These are phyloP conservation scores for Ischnus inquisitorius DNA, from an alignment of 2,888 invertebrate genomes.

Conservation along the genomic window DNA sequence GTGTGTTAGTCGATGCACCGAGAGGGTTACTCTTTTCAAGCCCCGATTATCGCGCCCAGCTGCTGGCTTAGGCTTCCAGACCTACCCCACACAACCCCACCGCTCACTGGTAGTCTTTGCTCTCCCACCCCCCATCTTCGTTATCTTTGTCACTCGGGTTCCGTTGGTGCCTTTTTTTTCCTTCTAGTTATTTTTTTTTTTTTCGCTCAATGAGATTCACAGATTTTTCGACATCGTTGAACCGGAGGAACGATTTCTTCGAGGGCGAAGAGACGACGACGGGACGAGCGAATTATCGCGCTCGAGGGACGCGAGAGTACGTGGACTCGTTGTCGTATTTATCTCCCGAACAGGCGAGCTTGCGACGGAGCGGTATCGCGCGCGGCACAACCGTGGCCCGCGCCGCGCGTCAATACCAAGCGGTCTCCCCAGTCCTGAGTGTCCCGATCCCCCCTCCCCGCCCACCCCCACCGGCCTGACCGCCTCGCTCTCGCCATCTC, in stretches of 20 bases:
- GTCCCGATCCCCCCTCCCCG: conserved; percentile 13
- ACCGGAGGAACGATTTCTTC: not conserved
- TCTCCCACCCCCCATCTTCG: conserved; percentile 44
- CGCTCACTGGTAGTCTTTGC: conserved; percentile 49
- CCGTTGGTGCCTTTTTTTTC: not conserved
- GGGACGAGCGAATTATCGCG: not conserved
- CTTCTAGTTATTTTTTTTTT: not conserved
- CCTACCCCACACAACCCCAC: conserved; percentile 56
- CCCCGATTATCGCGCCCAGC: conserved; percentile 4
- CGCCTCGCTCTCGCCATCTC: not conserved
- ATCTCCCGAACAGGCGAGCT: not conserved
- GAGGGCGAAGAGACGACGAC: too few relatives aligned
- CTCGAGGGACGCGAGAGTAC: not conserved
- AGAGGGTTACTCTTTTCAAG: not conserved
- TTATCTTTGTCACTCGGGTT: conserved; percentile 20
- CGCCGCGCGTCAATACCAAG: conserved; percentile 63
- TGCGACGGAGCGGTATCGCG: conserved; percentile 14
- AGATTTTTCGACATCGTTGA: not conserved
- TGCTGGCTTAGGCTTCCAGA: conserved; percentile 23
- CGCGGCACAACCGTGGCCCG: conserved; percentile 34
- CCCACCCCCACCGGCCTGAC: too few relatives aligned
- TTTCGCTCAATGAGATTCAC: not conserved
- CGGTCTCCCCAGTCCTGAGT: conserved; percentile 29
- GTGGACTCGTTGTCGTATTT: not conserved
- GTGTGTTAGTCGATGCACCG: not conserved